Conservation (phyloP, 2,113 vertebrate genomes). For the Dromaius novaehollandiae region DNA sequence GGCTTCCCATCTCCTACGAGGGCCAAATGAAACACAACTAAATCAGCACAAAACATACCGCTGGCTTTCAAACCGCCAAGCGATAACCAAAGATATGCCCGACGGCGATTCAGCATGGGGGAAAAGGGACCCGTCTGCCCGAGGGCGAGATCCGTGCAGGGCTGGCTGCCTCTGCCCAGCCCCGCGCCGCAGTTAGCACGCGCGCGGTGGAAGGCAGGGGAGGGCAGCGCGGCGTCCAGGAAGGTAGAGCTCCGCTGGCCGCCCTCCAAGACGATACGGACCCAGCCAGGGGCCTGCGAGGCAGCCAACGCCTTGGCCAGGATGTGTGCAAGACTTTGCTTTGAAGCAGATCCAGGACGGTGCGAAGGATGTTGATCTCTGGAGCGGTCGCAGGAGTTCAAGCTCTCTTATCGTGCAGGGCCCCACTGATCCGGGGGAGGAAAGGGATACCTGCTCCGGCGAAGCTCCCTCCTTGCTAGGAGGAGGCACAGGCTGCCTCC, state of each 20-base stretch:
- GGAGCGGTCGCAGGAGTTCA: neutral
- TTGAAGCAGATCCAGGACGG: slow-evolving; percentile 22
- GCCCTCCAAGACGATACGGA: neutral
- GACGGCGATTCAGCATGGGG: neutral
- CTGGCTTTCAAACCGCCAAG: neutral
- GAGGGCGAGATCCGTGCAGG: neutral
- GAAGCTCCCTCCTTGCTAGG: neutral
- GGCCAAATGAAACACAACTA: slow-evolving; percentile 65
- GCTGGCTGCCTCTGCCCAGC: neutral
- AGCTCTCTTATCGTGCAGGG: neutral
- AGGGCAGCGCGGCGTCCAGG: neutral
- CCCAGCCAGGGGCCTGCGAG: slow-evolving; percentile 22
- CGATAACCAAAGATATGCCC: neutral
- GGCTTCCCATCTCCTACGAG: slow-evolving; percentile 45
- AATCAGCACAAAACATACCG: slow-evolving; percentile 45
- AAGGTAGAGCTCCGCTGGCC: neutral
- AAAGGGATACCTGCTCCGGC: neutral
- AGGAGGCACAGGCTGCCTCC: neutral
- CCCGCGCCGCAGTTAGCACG: neutral
- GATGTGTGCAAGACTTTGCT: slow-evolving; percentile 31
- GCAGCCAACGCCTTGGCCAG: slow-evolving; percentile 42
- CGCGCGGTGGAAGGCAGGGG: neutral
- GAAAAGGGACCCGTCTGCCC: neutral
- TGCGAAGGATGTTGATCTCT: slow-evolving; percentile 3
- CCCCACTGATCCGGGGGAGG: neutral